Percentiles rank a stretch among this genome's conserved stretches.
Conservation (phyloP, 2,888 invertebrate species). For the Drosophila histrio region DNA sequence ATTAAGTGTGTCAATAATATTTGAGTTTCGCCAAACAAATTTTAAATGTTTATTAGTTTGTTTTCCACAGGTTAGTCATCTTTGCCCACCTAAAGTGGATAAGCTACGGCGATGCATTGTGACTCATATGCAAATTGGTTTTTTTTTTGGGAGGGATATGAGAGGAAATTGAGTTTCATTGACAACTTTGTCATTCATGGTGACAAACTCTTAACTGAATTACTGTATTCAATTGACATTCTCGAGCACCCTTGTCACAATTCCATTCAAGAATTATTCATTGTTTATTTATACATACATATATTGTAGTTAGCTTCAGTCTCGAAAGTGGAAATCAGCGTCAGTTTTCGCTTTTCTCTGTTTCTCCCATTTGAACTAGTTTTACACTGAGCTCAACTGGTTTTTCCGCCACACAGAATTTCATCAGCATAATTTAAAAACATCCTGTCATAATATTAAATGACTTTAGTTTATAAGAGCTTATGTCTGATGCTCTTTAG, state of each 20-base stretch:
- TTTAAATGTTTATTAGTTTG: not conserved
- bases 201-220: not conserved
- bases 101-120: not conserved
- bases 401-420: not conserved
- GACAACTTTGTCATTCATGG: not conserved
- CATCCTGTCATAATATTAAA: no score
- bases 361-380: not conserved
- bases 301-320: no score
- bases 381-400: not conserved
- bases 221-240: slow-evolving; percentile 1
- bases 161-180: not conserved
- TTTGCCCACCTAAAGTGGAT: not conserved
- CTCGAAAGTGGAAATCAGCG: not conserved
- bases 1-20: slow-evolving; percentile 11
- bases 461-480: no score
- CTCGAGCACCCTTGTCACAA: not conserved
- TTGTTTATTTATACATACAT: not conserved
- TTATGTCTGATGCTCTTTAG: no score
- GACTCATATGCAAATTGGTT: slow-evolving; percentile 7
- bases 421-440: not conserved
- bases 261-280: slow-evolving; percentile 20
- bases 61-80: not conserved
- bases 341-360: not conserved
- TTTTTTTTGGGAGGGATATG: not conserved
- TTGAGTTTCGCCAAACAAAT: not conserved